These are phyloP conservation scores for Cylloceria caligata DNA, from an alignment of 2,888 invertebrate species.

Conservation along the genomic window DNA sequence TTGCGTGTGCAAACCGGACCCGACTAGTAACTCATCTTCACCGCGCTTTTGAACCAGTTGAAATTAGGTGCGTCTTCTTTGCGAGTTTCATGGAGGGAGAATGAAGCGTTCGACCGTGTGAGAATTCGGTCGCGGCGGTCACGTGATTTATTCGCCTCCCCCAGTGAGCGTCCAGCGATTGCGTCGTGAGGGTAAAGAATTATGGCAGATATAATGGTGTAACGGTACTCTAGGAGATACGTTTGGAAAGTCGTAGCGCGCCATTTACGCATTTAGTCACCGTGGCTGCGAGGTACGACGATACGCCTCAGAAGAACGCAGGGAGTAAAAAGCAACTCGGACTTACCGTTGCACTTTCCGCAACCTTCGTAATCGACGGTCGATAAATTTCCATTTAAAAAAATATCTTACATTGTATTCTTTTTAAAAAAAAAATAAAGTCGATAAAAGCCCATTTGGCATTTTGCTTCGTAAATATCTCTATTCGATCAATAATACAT, in stretches of 20 bases:
- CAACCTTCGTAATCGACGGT: not conserved
- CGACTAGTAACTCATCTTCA: conserved; percentile 92
- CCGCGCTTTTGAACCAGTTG: conserved; percentile 85
- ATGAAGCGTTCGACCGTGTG: conserved; percentile 71
- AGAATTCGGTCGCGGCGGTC: conserved; percentile 67
- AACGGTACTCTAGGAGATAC: not conserved
- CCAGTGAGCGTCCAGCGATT: not conserved
- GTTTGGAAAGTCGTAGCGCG: not conserved
- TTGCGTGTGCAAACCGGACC: conserved; percentile 89
- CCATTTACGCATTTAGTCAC: not conserved
- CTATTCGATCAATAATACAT: conserved; percentile 8
- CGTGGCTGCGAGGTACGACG: too few species aligned
- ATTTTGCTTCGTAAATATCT: not conserved
- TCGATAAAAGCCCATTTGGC: too few species aligned
- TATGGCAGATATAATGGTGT: not conserved
- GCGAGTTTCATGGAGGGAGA: conserved; percentile 82
- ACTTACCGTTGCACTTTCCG: not conserved
- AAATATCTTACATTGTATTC: too few species aligned
- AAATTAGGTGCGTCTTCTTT: conserved; percentile 83
- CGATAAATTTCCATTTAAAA: too few species aligned
- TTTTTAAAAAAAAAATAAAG: too few species aligned
- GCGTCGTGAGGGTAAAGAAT: conserved; percentile 14
- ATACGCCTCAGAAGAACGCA: too few species aligned
- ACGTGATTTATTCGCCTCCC: conserved; percentile 70
- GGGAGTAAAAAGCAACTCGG: not conserved